Evolutionary conservation across 2,797 vertebrate genomes (phyloP).

Genomic region (Pangasius djambal): DNA sequence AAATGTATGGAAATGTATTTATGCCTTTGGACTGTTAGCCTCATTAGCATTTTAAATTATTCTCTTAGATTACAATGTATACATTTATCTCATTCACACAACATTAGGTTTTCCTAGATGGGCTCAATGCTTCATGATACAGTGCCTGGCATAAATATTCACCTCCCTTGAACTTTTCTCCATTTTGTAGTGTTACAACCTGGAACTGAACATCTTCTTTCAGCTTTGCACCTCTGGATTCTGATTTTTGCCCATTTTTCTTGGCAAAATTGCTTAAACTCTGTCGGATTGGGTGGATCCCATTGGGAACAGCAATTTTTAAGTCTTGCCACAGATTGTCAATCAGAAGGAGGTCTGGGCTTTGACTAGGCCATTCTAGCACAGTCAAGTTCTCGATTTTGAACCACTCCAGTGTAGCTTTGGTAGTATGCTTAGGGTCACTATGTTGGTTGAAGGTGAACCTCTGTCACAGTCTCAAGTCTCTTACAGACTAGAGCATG

Average conservation of each 20-base stretch:
- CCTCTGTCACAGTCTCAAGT: background rate
- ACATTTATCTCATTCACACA: background rate
- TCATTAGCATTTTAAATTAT: background rate
- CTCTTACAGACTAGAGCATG: background rate
- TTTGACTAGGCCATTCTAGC: background rate
- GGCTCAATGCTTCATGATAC: background rate
- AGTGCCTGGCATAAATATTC: constrained; percentile 2
- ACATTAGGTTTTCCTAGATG: background rate
- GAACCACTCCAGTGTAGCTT: background rate
- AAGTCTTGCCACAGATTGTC: background rate
- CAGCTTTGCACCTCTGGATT: background rate
- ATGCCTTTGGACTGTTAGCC: background rate
- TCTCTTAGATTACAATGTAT: background rate
- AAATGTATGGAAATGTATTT: background rate
- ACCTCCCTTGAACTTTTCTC: background rate
- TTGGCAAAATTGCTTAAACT: background rate
- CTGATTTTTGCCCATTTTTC: background rate
- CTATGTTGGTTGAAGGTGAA: background rate
- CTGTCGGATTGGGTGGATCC: background rate
- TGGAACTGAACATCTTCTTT: background rate
- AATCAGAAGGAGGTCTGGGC: background rate
- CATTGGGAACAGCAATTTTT: background rate
- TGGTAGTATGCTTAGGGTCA: background rate
- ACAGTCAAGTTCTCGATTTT: background rate
- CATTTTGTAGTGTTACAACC: background rate